Evolutionary conservation across 2,888 invertebrate species (phyloP), one percentile per base, ranked within the genome.

Genomic region (Gastracanthus pulcherrimus): DNA sequence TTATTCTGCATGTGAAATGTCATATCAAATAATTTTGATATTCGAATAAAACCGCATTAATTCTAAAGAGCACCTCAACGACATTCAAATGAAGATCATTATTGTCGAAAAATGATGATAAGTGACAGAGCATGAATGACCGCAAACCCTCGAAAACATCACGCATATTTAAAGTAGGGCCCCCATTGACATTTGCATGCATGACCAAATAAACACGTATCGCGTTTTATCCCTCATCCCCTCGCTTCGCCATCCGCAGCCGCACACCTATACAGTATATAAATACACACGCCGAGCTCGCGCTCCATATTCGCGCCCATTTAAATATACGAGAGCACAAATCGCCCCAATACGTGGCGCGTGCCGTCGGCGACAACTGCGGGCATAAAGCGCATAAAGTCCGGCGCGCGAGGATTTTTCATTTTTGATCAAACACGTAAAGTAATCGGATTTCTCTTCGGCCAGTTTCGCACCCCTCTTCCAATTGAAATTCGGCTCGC

Each of bases 401-500:
- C 58, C 48, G 34, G 31, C 34, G 45, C 72, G 41, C 34, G 62
- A 51, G 66, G 76, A 80, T 80, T 79, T 82, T 80, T 80, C 76
- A 76, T 74, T 76, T 80, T 74, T 60, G 55, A 67, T 55, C 74
- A 48, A 80, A 77, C 45, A 45, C 72, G 67, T 38, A 76, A 70
- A 66, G 82, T 80, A 82, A 82, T 82, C 80, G 80, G 82, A 82
- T 80, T 82, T 82, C 82, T 76, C 23, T 60, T 29, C 23, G 64
- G 45, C 16, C 60, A 55, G 72, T 71, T 72, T 80, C n/a, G 72
- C 72, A 66, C 72, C 79, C 74, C 72, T 51, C 48, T 13, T 55
- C n/a, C 80, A 62, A 76, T 79, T 72, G 84, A 85, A 84, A 84
- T 84, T 83, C 82, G 80, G 77, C 82, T 80, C 85, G 85, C 85